phyloP scores from a whole-genome alignment of 2,113 vertebrate species.

The Chaetops frenatus region DNA sequence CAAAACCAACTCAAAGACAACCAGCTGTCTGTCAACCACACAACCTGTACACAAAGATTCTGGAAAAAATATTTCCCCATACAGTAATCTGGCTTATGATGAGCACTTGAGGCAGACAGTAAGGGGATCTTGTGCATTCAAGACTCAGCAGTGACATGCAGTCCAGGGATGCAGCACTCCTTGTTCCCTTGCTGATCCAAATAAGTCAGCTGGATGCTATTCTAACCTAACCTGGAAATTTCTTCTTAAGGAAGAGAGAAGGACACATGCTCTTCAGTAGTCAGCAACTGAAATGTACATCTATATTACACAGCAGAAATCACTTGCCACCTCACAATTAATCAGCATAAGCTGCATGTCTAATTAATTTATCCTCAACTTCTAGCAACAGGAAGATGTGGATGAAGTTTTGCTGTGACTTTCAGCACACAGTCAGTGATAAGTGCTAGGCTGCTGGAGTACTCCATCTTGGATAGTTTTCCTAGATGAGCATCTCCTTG shows the following conservation, averaged over 20 bases:
- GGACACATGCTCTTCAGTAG: background rate
- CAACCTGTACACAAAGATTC: background rate
- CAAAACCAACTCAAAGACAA: background rate
- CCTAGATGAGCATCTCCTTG: background rate
- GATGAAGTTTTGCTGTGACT: background rate
- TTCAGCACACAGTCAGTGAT: background rate
- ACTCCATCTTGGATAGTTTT: background rate
- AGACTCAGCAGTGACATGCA: accelerated
- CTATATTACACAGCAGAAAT: background rate
- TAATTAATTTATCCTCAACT: constrained; percentile 21
- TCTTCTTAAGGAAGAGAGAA: background rate
- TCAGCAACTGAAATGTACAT: background rate
- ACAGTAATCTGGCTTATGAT: background rate
- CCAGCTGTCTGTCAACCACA: background rate
- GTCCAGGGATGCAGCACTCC: background rate
- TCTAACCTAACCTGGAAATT: background rate
- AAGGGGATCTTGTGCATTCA: background rate
- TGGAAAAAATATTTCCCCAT: background rate
- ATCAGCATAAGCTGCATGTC: background rate
- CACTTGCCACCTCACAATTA: background rate
- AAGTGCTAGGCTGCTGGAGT: background rate
- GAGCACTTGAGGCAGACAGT: background rate
- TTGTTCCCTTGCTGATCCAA: background rate
- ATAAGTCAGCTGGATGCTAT: background rate
- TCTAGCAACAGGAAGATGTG: background rate